Evolutionary conservation across 2,113 vertebrate genomes (phyloP).

Genomic region (Naja naja): DNA sequence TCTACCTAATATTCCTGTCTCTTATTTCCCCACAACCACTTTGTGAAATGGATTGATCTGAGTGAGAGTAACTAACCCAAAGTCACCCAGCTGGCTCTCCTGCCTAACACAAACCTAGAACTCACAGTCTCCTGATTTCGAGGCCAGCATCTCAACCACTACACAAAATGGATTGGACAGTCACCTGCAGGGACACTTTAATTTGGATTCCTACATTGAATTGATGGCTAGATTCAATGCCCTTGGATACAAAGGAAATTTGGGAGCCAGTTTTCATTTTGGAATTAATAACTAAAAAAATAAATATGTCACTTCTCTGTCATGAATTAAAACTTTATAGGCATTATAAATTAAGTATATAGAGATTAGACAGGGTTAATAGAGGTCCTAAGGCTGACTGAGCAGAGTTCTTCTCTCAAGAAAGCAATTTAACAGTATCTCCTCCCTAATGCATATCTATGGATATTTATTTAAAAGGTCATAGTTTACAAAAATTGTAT

Average conservation of each 20-base stretch:
- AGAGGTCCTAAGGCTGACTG: slow-evolving; percentile 59
- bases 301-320: slow-evolving; percentile 64
- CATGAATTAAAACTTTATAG: slow-evolving; percentile 68
- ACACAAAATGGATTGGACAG: neutral
- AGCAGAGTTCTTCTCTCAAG: slow-evolving; percentile 51
- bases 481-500: slow-evolving; percentile 27
- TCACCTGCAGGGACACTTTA: neutral
- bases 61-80: neutral
- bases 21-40: neutral
- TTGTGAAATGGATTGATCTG: neutral
- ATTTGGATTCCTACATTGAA: neutral
- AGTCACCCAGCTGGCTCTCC: neutral
- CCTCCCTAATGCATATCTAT: slow-evolving; percentile 50
- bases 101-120: neutral
- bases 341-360: slow-evolving; percentile 59
- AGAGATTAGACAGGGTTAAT: slow-evolving; percentile 65
- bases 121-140: neutral
- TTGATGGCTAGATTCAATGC: neutral
- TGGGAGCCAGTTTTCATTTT: slow-evolving; percentile 49
- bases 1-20: neutral
- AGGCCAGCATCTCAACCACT: neutral
- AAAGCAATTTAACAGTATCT: slow-evolving; percentile 58
- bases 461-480: slow-evolving; percentile 58
- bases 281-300: slow-evolving; percentile 66
- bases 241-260: slow-evolving; percentile 20